Base-by-base conservation (phyloP, 2,888 invertebrate genomes). In the Caenorhabditis angaria region DNA sequence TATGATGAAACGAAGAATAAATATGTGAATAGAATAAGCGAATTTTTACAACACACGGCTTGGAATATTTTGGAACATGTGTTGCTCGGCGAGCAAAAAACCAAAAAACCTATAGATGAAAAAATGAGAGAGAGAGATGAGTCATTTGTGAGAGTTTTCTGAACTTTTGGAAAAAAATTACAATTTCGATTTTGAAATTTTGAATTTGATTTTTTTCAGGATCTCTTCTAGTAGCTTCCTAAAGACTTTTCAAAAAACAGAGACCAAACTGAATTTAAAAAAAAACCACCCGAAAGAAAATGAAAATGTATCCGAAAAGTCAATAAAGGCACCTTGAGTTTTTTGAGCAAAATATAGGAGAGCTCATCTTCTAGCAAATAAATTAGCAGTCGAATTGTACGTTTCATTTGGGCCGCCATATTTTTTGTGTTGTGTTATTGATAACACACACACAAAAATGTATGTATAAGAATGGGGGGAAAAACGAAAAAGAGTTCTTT, bases 71-170 rank as follows among this genome's bases (percentile, higher is more conserved):
- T 41, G 47, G 61, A 22, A 54, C 63, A 69, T 60, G 51, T 50
- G 69, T 61, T 69, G 48, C 48, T 25, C 25, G 29, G 24, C 50
- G 32, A 22, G 35, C 47, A 51, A 58, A 58, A 64, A 41, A 35
- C 32, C 27, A 47, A 35, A 55, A 22, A 18, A 61, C 25, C 27
- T 50, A 53, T 20, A 35, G 47, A 1, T 6, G 41, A n/a, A 20
- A 27, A 54, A 22, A 32, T 51, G 18, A 51, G 41, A 51, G 35
- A 47, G 8, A 41, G 29, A 48, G 20, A 35, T 48, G 48, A 48
- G n/a, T 48, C 14, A 48, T 14, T n/a, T 8, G n/a, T 14, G 48
- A 14, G 48, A 48, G n/a, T 48, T 5, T 18, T 14, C 10, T 5
- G 48, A 48, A 48, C n/a, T 14, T 48, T 48, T 35, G 14, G 14